Percentiles rank a stretch among this genome's conserved stretches.
Evolutionary conservation across 2,888 invertebrate genomes (phyloP).

Genomic region (Drosophila planitibia): DNA sequence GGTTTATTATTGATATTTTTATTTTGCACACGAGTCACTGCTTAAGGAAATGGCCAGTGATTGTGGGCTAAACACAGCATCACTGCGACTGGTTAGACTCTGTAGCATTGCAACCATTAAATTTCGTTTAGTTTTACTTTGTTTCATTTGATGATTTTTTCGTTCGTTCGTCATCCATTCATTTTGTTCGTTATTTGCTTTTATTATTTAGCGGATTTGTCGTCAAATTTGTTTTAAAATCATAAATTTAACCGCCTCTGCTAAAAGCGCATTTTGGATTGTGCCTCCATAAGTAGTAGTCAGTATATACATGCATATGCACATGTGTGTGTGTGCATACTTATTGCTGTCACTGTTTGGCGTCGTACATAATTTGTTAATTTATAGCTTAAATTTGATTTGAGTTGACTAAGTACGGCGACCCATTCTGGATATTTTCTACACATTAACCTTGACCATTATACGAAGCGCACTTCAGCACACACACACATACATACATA

Average conservation of each 20-base stretch:
- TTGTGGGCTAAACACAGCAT: constrained; percentile 1
- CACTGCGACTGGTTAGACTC: constrained; percentile 21
- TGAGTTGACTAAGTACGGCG: constrained; percentile 42
- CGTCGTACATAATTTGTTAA: constrained; percentile 54
- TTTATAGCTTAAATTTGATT: constrained; percentile 65
- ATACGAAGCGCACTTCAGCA: constrained; percentile 7
- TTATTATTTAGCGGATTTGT: background rate
- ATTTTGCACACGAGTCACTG: background rate
- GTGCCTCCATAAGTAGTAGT: constrained; percentile 14
- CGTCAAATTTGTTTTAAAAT: constrained; percentile 24
- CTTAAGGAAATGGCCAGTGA: constrained; percentile 7
- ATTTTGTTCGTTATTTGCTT: background rate
- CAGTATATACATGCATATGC: too few relatives aligned
- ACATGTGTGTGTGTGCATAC: constrained; percentile 5
- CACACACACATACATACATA: background rate
- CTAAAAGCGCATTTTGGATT: constrained; percentile 30
- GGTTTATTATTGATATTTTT: background rate
- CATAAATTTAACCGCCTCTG: constrained; percentile 60
- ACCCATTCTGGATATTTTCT: constrained; percentile 25
- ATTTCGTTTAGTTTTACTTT: constrained; percentile 30
- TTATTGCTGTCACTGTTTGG: constrained; percentile 55
- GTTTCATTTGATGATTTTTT: background rate
- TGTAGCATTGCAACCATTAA: constrained; percentile 5
- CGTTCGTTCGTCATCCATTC: background rate
- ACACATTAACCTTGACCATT: constrained; percentile 36